phyloP scores from a whole-genome alignment of 2,888 invertebrate genomes.

The Xestia rhomboidea region DNA sequence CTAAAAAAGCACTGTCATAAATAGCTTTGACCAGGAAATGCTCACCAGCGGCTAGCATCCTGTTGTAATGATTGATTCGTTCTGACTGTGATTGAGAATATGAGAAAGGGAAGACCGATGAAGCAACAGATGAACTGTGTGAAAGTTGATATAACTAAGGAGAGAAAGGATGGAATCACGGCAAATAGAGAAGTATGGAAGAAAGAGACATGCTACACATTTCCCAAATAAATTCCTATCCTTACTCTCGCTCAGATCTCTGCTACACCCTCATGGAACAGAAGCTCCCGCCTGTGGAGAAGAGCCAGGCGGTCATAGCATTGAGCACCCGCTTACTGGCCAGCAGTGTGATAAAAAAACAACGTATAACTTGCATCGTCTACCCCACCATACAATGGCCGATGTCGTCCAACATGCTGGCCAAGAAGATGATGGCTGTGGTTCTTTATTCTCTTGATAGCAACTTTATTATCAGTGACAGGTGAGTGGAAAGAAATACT shows the following conservation, averaged over 20 bases:
- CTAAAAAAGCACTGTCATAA: too few relatives aligned
- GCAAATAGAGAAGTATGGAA: not conserved
- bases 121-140: not conserved
- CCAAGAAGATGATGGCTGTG: conserved; percentile 74
- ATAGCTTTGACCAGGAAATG: too few relatives aligned
- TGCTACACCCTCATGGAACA: conserved; percentile 78
- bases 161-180: not conserved
- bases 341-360: conserved; percentile 66
- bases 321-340: conserved; percentile 77
- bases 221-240: not conserved
- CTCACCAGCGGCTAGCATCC: too few relatives aligned
- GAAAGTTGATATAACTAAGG: not conserved
- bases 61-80: not conserved
- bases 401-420: conserved; percentile 67
- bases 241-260: conserved; percentile 72
- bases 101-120: not conserved
- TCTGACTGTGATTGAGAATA: not conserved
- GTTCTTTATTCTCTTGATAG: conserved; percentile 76
- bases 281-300: conserved; percentile 80
- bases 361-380: conserved; percentile 74
- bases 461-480: conserved; percentile 78
- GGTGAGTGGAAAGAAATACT: conserved; percentile 66
- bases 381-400: conserved; percentile 83
- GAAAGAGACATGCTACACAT: not conserved
- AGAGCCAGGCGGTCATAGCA: conserved; percentile 78